phyloP scores from a whole-genome alignment of 2,113 vertebrate genomes.

The Noctilio leporinus region DNA sequence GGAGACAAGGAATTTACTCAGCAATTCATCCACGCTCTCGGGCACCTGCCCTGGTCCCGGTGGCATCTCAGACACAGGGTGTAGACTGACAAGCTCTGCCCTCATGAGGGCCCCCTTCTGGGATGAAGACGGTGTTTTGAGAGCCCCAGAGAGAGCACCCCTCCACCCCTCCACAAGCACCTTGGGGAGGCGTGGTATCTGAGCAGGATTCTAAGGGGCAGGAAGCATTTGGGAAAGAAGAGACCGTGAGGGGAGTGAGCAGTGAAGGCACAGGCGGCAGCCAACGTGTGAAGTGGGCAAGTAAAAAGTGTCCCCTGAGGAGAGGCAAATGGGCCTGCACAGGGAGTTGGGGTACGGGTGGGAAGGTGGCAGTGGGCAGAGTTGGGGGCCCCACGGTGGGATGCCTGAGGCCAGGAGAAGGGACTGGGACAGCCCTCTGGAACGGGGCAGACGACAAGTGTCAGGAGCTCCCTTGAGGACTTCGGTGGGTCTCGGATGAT shows the following conservation, averaged over 20 bases:
- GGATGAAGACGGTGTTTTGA: background rate
- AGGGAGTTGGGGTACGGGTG: background rate
- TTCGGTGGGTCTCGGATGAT: background rate
- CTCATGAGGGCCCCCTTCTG: accelerated
- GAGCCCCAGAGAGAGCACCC: background rate
- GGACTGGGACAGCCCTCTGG: background rate
- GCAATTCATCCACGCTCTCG: background rate
- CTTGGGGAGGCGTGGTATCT: background rate
- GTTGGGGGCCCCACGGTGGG: accelerated
- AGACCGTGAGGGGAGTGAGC: background rate
- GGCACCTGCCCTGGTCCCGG: background rate
- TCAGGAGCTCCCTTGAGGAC: background rate
- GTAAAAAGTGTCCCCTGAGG: background rate
- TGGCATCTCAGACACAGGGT: accelerated
- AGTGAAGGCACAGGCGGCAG: accelerated
- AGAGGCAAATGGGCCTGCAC: background rate
- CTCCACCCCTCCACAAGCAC: background rate
- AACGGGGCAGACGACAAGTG: background rate
- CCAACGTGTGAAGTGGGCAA: no score
- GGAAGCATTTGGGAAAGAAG: background rate
- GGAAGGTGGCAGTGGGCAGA: no score
- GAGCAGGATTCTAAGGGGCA: background rate
- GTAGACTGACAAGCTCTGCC: background rate
- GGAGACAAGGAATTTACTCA: no score
- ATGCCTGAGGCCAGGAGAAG: background rate